phyloP scores from a whole-genome alignment of 2,888 invertebrate species.

The Nephrotoma guestfalica region DNA sequence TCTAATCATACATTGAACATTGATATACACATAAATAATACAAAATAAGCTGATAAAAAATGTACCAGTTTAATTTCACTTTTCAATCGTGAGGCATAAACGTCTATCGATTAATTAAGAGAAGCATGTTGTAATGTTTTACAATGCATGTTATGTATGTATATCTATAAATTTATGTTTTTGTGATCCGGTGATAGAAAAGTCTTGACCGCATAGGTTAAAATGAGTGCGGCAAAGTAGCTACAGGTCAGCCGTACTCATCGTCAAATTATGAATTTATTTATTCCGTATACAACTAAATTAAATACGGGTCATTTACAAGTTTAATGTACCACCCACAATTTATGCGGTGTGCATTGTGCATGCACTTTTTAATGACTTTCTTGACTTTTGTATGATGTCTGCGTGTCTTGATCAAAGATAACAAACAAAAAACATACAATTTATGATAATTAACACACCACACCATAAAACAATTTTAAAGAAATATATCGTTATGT shows the following conservation, averaged over 20 bases:
- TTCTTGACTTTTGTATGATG: neutral
- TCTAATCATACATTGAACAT: neutral
- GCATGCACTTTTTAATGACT: neutral
- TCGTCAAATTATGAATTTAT: neutral
- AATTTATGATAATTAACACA: neutral
- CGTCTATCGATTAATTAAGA: neutral
- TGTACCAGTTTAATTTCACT: neutral
- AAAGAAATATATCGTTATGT: neutral
- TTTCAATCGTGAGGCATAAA: neutral
- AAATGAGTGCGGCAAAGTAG: neutral
- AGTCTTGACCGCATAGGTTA: neutral
- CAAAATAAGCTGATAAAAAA: neutral
- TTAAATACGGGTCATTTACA: neutral
- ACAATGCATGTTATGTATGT: neutral
- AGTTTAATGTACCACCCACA: neutral
- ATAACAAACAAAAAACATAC: neutral
- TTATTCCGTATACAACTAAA: neutral
- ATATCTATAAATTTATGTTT: neutral
- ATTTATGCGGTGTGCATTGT: neutral
- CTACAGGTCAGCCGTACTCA: neutral
- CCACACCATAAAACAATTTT: neutral
- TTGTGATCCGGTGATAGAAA: neutral
- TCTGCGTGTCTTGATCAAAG: neutral
- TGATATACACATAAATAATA: neutral
- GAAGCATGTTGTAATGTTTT: neutral